Base-by-base conservation (phyloP, 2,113 vertebrate species). In the Pangasianodon gigas region DNA sequence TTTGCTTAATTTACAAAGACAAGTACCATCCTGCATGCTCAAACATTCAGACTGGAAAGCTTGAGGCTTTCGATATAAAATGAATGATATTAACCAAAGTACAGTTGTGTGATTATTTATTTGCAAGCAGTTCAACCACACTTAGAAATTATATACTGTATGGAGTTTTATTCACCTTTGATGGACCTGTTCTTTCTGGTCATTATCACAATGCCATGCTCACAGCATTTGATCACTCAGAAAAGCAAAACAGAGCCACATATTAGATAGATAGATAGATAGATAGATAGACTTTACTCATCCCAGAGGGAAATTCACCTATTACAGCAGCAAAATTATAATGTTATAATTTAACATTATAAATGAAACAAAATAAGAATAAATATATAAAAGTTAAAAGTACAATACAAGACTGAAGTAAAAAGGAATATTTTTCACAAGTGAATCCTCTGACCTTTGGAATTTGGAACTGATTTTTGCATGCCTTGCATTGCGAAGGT, bases 1-100 rank as follows among this genome's bases (percentile, higher is more conserved):
- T 67, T 67, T n/a, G 65, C 65, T 67, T 67, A 67, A 67, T 67
- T n/a, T n/a, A 67, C 29, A 74, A 74, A 74, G 69, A 41, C 69
- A 41, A 74, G 37, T 2, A 19, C 1, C 14, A 41, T 74, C 69
- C 16, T 74, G 69, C 69, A 41, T 74, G 7, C 37, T 2, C 6
- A 0, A 74, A 8, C 69, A 74, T 37, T 74, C 37, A 19, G 37
- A 71, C 14, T n/a, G 29, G n/a, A 5, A 71, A 41, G 18, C 69
- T 74, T 41, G 32, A 74, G 37, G 18, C 32, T 74, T 37, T 37
- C 2, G 1, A 32, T 16, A 37, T 37, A 71, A 37, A 41, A 71
- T 18, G 32, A 71, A 71, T 6, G 5, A 71, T 71, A 41, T 71
- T 71, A 71, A 71, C 16, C 37, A 41, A 67, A 67, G 29, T 67